Evolutionary conservation across 1,140 invertebrate genomes (phyloP), one percentile per base, ranked within the genome.

Genomic region (Papilio aristodemus): DNA sequence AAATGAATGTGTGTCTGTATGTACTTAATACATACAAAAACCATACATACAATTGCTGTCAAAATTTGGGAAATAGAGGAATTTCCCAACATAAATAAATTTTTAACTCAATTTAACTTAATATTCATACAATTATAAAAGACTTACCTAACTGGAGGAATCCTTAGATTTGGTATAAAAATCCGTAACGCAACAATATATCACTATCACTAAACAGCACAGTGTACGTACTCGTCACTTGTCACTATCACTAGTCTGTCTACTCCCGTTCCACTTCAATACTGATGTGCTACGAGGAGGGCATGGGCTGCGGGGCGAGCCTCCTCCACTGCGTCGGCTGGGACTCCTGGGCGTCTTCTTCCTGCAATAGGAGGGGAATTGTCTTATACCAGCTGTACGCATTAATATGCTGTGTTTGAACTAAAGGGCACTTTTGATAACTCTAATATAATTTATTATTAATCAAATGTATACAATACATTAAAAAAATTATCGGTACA

Each of bases 231-330:
- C 46, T 22, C 46, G 11, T 10, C 11, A 25, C 19, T 54, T 11
- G 14, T 25, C 19, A 17, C 46, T n/a, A n/a, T 2, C 22, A 54
- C 46, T 22, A 54, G 10, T 54, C 10, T 22, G 3, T 54, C 9
- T 10, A 22, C 27, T 46, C 17, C 0, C 17, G 9, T 22, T 54
- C 46, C 19, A 22, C 46, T 22, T 25, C 22, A 22, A 54, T 9
- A 11, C 9, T 54, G 46, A 54, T 54, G 19, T 79, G 86, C 82
- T 89, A 89, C 60, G 86, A 78, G 13, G 86, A 84, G 32, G 80
- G 84, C 19, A 85, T 41, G 2, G 85, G 77, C 19, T 89, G 86
- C 0, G 86, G 86, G 0, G 86, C 88, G 4, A 89, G 73, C 7
- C 86, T 70, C 14, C 86, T 70, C 86, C 85, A 89, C 50, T 85